Conservation (phyloP, 2,888 invertebrate species). For the Crepidodera aurea region DNA sequence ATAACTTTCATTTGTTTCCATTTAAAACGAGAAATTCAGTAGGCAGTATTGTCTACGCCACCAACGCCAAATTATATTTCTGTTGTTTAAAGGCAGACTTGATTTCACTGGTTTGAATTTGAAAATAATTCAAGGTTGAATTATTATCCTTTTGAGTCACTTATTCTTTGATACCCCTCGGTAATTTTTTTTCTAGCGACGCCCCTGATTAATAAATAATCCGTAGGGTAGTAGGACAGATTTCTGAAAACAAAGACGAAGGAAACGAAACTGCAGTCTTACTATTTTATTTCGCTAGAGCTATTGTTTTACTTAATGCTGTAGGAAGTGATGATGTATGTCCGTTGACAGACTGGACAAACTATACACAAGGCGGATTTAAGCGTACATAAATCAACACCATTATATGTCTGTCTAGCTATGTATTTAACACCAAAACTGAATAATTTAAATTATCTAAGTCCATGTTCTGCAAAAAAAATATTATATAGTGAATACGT, state of each 20-base stretch:
- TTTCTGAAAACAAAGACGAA: no score
- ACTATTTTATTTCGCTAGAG: not conserved
- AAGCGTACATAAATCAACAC: not conserved
- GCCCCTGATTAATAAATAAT: no score
- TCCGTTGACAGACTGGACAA: not conserved
- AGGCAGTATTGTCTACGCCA: not conserved
- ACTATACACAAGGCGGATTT: not conserved
- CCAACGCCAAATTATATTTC: not conserved
- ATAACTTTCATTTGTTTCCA: not conserved
- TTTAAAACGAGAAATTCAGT: constrained; percentile 1
- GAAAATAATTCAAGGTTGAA: no score
- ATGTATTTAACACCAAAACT: not conserved
- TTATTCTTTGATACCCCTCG: no score
- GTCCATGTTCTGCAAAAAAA: no score
- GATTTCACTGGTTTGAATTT: no score
- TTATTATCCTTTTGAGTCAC: no score
- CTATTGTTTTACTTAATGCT: not conserved
- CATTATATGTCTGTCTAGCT: not conserved
- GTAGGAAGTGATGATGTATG: not conserved
- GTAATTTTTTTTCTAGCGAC: no score
- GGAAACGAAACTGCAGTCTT: no score
- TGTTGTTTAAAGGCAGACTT: not conserved
- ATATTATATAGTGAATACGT: no score
- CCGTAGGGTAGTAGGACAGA: no score
- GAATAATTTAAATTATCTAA: not conserved